Conservation (phyloP, 2,888 invertebrate genomes). For the Sarcophaga rosellei region DNA sequence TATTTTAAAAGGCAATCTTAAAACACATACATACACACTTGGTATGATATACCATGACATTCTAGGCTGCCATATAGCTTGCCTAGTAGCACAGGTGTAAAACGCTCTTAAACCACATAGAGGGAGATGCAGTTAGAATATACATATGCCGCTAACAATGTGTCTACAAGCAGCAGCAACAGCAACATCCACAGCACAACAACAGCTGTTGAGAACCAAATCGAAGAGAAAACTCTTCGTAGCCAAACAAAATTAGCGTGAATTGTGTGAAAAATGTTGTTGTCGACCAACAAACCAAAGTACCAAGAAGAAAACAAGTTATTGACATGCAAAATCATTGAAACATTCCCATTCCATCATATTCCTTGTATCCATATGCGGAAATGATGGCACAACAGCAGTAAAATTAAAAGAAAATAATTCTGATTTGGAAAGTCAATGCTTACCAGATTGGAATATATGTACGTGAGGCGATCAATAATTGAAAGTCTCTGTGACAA, state of each 20-base stretch:
- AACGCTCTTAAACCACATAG: conserved; percentile 37
- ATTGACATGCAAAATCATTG: conserved; percentile 61
- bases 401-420: no score
- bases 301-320: conserved; percentile 36
- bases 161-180: conserved; percentile 40
- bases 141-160: conserved; percentile 58
- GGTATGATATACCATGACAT: conserved; percentile 6
- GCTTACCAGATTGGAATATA: no score
- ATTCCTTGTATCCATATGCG: background rate
- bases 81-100: conserved; percentile 55
- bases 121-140: conserved; percentile 52
- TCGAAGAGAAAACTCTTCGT: background rate
- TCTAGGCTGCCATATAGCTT: conserved; percentile 10
- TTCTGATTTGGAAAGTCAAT: no score
- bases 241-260: conserved; percentile 44
- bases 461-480: no score
- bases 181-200: background rate
- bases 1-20: conserved; percentile 8
- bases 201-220: background rate
- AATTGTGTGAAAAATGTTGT: conserved; percentile 62
- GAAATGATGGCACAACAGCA: no score
- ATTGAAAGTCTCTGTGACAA: no score
- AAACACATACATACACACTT: background rate
- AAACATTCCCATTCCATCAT: conserved; percentile 36
- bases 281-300: conserved; percentile 14